Evolutionary conservation across 2,888 invertebrate genomes (phyloP).

Genomic region (Dascillus cervinus): DNA sequence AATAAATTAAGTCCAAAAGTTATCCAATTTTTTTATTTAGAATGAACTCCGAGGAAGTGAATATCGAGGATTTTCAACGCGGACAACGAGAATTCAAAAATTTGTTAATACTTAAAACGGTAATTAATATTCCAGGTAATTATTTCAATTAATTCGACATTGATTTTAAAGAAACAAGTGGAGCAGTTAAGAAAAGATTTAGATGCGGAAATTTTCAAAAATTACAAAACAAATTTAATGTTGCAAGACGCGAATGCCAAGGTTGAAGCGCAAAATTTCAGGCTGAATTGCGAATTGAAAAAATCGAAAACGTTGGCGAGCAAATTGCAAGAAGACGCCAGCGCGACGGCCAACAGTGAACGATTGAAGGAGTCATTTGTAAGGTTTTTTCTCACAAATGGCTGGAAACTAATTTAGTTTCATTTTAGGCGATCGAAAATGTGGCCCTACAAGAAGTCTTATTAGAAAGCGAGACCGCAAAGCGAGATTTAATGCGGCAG

Average conservation of each 20-base stretch:
- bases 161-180: constrained; percentile 14
- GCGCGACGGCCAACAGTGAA: constrained; percentile 8
- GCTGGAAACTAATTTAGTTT: too few species aligned
- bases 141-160: neutral
- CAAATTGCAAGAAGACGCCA: constrained; percentile 10
- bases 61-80: too few species aligned
- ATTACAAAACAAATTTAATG: constrained; percentile 11
- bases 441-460: constrained; percentile 22
- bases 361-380: constrained; percentile 13
- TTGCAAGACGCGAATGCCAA: constrained; percentile 10
- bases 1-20: constrained; percentile 5
- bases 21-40: too few species aligned
- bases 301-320: constrained; percentile 12
- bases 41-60: too few species aligned
- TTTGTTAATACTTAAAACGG: constrained; percentile 30
- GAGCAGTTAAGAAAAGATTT: constrained; percentile 17
- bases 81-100: constrained; percentile 24
- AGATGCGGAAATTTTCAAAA: constrained; percentile 12
- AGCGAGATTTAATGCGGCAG: constrained; percentile 22
- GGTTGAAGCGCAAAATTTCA: constrained; percentile 11
- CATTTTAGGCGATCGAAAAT: constrained; percentile 23
- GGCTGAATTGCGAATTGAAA: constrained; percentile 11
- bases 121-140: constrained; percentile 15
- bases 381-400: constrained; percentile 6
- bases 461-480: constrained; percentile 23